phyloP scores from a whole-genome alignment of 1,140 invertebrate species.

The Zaprionus capensis region DNA sequence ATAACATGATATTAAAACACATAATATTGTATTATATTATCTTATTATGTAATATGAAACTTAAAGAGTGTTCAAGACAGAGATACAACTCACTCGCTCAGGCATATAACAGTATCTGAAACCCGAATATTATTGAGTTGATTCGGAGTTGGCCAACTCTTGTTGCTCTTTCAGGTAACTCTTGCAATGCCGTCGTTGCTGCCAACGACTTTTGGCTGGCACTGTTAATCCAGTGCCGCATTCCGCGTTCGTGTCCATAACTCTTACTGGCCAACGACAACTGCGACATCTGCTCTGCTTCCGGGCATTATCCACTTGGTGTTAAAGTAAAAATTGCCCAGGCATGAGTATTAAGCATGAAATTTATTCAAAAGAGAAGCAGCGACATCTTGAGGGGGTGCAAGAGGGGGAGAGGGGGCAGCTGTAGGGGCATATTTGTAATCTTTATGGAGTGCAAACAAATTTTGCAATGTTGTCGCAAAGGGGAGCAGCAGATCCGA shows the following conservation, averaged over 20 bases:
- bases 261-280: slow-evolving; percentile 49
- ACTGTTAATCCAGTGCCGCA: slow-evolving; percentile 27
- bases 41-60: no score
- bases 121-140: no score
- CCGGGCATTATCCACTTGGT: slow-evolving; percentile 76
- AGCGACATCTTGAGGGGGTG: slow-evolving; percentile 17
- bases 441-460: slow-evolving; percentile 82
- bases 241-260: slow-evolving; percentile 50
- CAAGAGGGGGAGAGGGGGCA: not conserved
- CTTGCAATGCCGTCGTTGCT: not conserved
- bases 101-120: no score
- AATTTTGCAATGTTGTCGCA: slow-evolving; percentile 73
- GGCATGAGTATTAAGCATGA: slow-evolving; percentile 81
- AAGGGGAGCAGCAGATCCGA: slow-evolving; percentile 18
- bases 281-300: slow-evolving; percentile 76
- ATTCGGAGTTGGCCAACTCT: no score
- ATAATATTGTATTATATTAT: no score
- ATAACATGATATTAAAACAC: no score
- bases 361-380: slow-evolving; percentile 63
- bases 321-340: slow-evolving; percentile 79
- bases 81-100: no score
- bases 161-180: not conserved
- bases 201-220: slow-evolving; percentile 4
- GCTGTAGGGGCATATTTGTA: slow-evolving; percentile 64
- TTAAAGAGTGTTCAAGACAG: no score